Evolutionary conservation across 1,140 invertebrate species (phyloP).

Genomic region (Pogonomyrmex californicus): DNA sequence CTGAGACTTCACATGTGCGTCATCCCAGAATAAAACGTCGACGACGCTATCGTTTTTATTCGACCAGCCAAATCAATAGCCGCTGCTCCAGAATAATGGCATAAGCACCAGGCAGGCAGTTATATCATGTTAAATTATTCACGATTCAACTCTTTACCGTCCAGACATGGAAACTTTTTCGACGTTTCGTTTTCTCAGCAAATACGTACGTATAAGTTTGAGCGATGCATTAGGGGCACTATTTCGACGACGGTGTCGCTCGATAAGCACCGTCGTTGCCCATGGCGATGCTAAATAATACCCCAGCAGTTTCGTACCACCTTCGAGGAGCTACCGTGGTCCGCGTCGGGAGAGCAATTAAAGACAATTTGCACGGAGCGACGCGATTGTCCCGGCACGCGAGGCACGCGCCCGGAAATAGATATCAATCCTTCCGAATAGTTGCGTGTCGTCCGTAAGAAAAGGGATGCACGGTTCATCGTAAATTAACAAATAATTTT

Average conservation of each 20-base stretch:
- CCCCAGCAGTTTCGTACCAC: conserved; percentile 68
- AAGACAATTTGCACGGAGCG: conserved; percentile 50
- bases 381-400: conserved; percentile 49
- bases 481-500: conserved; percentile 31
- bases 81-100: neutral
- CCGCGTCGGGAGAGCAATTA: conserved; percentile 57
- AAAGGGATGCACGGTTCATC: neutral
- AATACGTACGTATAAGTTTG: neutral
- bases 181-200: neutral
- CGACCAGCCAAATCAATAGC: conserved; percentile 12
- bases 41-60: conserved; percentile 1
- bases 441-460: conserved; percentile 25
- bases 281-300: conserved; percentile 81
- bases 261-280: conserved; percentile 79
- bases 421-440: conserved; percentile 48
- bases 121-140: conserved; percentile 29
- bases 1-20: neutral
- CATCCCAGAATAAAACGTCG: conserved; percentile 18
- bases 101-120: neutral
- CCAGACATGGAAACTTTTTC: neutral
- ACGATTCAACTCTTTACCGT: neutral
- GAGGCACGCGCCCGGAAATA: conserved; percentile 55
- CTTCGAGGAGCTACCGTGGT: conserved; percentile 72
- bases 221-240: conserved; percentile 37
- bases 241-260: conserved; percentile 72